Percentiles rank a stretch among this genome's conserved stretches.
Conservation (phyloP, 2,888 invertebrate genomes). For the Hartigia nigra region DNA sequence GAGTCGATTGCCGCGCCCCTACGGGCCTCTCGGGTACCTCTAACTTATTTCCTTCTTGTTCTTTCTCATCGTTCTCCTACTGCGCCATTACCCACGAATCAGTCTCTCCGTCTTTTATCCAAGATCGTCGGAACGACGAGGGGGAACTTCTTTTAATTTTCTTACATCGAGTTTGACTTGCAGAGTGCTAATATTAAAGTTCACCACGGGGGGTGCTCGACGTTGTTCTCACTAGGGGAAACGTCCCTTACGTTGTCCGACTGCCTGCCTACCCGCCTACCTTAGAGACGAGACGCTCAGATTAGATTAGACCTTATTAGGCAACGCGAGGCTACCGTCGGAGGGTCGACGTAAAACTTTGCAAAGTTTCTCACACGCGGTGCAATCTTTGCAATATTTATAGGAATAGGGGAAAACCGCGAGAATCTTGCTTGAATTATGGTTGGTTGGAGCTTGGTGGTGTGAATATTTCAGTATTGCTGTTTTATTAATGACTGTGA, state of each 20-base stretch:
- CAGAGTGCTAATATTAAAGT: slow-evolving; percentile 54
- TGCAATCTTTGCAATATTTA: not conserved
- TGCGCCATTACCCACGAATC: not conserved
- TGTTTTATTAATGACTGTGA: not conserved
- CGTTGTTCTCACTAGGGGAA: slow-evolving; percentile 20
- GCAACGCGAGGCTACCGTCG: slow-evolving; percentile 10
- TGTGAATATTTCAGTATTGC: not conserved
- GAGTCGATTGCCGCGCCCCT: not conserved
- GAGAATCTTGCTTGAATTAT: not conserved
- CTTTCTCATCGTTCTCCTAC: not conserved
- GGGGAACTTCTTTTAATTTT: slow-evolving; percentile 45
- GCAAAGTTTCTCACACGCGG: not conserved
- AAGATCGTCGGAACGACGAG: slow-evolving; percentile 15
- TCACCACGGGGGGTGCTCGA: slow-evolving; percentile 11
- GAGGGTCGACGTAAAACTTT: not conserved
- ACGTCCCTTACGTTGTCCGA: slow-evolving; percentile 44
- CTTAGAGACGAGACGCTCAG: slow-evolving; percentile 22
- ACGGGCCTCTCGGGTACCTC: not conserved
- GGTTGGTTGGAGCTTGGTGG: not conserved
- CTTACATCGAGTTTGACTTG: slow-evolving; percentile 30
- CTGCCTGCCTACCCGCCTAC: slow-evolving; percentile 17
- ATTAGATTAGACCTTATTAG: slow-evolving; percentile 43
- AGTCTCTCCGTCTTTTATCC: not conserved
- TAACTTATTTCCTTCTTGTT: not conserved
- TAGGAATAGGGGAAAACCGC: not conserved